Base-by-base conservation (phyloP, 2,888 invertebrate species). In the Caenorhabditis uteleia region DNA sequence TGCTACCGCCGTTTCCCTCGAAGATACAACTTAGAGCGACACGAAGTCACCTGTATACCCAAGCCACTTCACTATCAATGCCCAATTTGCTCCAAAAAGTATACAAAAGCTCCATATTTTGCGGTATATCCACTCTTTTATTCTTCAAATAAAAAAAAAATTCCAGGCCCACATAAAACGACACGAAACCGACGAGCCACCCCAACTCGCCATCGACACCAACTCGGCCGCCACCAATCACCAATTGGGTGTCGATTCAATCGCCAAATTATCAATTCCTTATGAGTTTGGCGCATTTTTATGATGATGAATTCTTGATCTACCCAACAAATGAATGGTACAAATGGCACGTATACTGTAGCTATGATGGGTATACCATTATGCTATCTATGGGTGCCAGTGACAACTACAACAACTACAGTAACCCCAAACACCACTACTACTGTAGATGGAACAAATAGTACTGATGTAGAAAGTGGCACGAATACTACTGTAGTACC, bases 1-100 rank as follows among this genome's bases (percentile, higher is more conserved):
- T 71, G 71, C 21, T 71, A 60, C 49, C 54, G 59, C 33, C 47
- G 54, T n/a, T 71, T 71, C 39, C 31, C 56, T 4, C 49, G 61
- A 4, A 66, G 62, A 40, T 62, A 34, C 45, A 71, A 71, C 42
- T n/a, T 62, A 44, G 39, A 53, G 40, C 42, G 68, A 6, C 71
- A 71, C 29, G 61, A 58, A 25, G 29, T 34, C 7, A 12, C 25
- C 6, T 57, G 64, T 21, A 16, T 44, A 3, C 18, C 27, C 4
- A 49, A 46, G 12, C 49, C 57, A 16, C 39, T 58, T 0, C 6
- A 42, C 12, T 64, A 33, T 25, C 48, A 48, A 12, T 64, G 64
- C n/a, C 53, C 64, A 12, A 21, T 53, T 21, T 64, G 64, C 44
- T 40, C 39, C 14, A 42, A 44, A 20, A 56, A 43, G n/a, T 62